phyloP scores from a whole-genome alignment of 2,797 vertebrate species.

The Esox lucius region DNA sequence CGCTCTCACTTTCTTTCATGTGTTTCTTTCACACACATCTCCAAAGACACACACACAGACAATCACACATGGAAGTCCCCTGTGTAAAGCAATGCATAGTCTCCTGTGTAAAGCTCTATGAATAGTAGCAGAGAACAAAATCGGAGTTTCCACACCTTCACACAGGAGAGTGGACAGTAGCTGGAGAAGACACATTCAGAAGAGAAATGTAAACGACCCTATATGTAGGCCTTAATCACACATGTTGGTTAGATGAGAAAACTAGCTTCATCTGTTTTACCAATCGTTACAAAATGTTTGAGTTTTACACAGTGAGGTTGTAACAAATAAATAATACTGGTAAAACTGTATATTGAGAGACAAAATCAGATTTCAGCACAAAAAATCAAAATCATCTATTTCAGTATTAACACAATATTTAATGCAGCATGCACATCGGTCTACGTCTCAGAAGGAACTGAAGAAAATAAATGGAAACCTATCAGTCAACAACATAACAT shows the following conservation, averaged over 20 bases:
- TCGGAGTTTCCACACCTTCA: background rate
- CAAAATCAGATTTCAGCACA: background rate
- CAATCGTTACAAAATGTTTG: background rate
- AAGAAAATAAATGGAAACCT: slow-evolving; percentile 1
- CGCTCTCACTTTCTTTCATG: background rate
- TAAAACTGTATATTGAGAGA: background rate
- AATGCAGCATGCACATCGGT: background rate
- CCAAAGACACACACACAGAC: slow-evolving; percentile 11
- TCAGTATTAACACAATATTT: background rate
- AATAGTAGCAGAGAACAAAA: background rate
- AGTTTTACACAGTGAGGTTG: background rate
- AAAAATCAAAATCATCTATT: background rate
- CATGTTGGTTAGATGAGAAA: background rate
- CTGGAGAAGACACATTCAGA: background rate
- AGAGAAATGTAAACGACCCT: background rate
- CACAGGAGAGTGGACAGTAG: background rate
- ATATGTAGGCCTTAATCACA: background rate
- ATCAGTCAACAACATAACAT: background rate
- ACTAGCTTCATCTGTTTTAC: background rate
- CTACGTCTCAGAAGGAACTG: slow-evolving; percentile 11
- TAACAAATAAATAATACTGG: background rate
- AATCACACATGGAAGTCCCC: background rate
- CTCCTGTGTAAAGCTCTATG: background rate
- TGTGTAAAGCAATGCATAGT: background rate
- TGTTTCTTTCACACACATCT: slow-evolving; percentile 10